Percentiles rank a stretch among this genome's conserved stretches.
These are phyloP conservation scores for Oncorhynchus kisutch DNA, from an alignment of 2,113 vertebrate genomes.

Conservation along the genomic window DNA sequence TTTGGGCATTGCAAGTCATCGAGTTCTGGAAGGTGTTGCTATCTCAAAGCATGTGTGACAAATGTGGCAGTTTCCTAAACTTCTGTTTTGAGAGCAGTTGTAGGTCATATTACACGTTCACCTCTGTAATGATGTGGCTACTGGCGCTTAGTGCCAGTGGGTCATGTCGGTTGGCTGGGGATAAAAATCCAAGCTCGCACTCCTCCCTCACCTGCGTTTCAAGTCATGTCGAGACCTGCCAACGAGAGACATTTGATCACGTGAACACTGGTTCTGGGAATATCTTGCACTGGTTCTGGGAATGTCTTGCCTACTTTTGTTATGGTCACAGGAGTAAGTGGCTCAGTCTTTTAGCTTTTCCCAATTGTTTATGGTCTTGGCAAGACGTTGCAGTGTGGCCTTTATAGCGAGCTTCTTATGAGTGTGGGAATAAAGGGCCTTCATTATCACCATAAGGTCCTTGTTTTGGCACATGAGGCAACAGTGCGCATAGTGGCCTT, in stretches of 20 bases:
- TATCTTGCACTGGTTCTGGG: slow-evolving; percentile 95
- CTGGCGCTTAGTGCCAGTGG: slow-evolving; percentile 74
- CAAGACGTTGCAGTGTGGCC: slow-evolving; percentile 88
- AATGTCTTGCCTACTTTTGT: slow-evolving; percentile 45
- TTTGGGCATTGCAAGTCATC: slow-evolving; percentile 72
- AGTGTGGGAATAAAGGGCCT: slow-evolving; percentile 79
- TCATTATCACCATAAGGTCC: slow-evolving; percentile 74
- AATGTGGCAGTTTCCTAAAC: slow-evolving; percentile 59
- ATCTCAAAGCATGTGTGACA: slow-evolving; percentile 65
- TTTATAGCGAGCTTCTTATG: slow-evolving; percentile 79
- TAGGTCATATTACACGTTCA: slow-evolving; percentile 86
- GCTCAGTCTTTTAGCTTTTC: slow-evolving; percentile 46
- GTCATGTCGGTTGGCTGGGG: slow-evolving; percentile 85
- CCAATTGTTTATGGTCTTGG: slow-evolving; percentile 81
- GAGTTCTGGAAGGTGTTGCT: slow-evolving; percentile 50
- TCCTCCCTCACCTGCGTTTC: slow-evolving; percentile 97
- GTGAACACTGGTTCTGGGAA: slow-evolving; percentile 95
- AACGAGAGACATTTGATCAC: slow-evolving; percentile 95
- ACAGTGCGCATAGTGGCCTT: slow-evolving; percentile 83
- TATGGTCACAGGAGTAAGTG: slow-evolving; percentile 27
- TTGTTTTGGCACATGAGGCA: slow-evolving; percentile 82
- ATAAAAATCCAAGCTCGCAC: slow-evolving; percentile 75
- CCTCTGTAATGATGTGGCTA: slow-evolving; percentile 80
- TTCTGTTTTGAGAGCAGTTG: slow-evolving; percentile 85
- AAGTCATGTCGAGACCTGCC: slow-evolving; percentile 99